Evolutionary conservation across 2,797 vertebrate genomes (phyloP), one percentile per base, ranked within the genome.

Genomic region (Steatocranus sp.): DNA sequence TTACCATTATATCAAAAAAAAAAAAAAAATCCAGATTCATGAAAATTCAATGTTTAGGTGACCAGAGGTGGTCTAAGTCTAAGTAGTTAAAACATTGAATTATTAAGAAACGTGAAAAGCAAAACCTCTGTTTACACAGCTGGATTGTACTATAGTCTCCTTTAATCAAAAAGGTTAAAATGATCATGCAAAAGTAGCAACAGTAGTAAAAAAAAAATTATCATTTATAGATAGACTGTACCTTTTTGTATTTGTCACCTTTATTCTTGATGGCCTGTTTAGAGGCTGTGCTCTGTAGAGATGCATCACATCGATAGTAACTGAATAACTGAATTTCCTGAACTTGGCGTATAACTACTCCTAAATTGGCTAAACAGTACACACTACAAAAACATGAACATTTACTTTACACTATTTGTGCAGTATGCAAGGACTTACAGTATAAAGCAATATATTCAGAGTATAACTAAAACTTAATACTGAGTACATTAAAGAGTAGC

Each of bases 381-480:
- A 68, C 14, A 43, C 25, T 27, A 46, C 27, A 73, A 30, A 4
- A 32, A n/a, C 7, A 30, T 49, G 7, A 73, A n/a, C 25, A 49
- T 73, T 73, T 73, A 73, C 68, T 73, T 48, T 48, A 48, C 25
- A 30, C 43, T n/a, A 48, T 73, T n/a, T 73, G 68, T 73, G 17
- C 11, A 3, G 41, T 73, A 32, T 48, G 43, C 2, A 48, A 73
- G 15, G 4, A 3, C 0, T 27, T 30, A 30, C 38, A 27, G 3
- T 68, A 43, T 1, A 68, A 68, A 4, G 11, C 0, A 1, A 25
- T 17, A 5, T 43, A 11, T 56, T 76, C 25, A 73, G 2, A 38
- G 12, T 79, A 70, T 81, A 94, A 94, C 94, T 94, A 87, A 43
- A 86, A 78, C 23, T 23, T 84, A 11, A 46, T 86, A 74, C 41